Base-by-base conservation (phyloP, 2,113 vertebrate species). In the Bujurquina vittata region DNA sequence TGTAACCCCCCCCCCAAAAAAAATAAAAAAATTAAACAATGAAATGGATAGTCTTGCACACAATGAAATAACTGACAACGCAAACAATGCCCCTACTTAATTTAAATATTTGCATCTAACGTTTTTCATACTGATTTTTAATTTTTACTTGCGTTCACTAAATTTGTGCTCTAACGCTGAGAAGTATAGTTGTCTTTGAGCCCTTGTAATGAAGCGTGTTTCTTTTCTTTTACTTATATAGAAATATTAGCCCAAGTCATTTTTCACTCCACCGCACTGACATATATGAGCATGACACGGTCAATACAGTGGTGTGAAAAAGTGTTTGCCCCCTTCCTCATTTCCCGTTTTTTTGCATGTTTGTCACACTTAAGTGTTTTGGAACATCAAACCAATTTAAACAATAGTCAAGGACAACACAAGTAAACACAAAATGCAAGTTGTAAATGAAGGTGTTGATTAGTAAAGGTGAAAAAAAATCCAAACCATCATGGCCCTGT, bases 41-140 rank as follows among this genome's bases (percentile, higher is more conserved):
- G 35, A 43, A 4, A 5, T 65, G 12, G n/a, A 65, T 1, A 43
- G 0, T 15, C 5, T 67, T 46, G 8, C 0, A 22, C 40, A 11
- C 63, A 49, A 9, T 69, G 3, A 46, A 49, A 29, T 17, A 67
- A 0, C 23, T 29, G 40, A 18, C 15, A 49, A 49, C 49, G 2
- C 1, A 23, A 20, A 69, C 46, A 69, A 4, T 1, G 22, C 23
- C 15, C 23, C 40, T 29, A 69, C 63, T 11, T 49, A 22, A 20
- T 69, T 69, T 69, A 49, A 49, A 43, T 49, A 23, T 69, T 0
- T 1, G 9, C 22, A 69, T 40, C 29, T 69, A 49, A 3, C 40
- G 29, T 67, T 65, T 2, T 67, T 46, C 2, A 69, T 49, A 40
- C 23, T 49, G 49, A 37, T 18, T 67, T 67, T 69, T 1, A 1